Base-by-base conservation (phyloP, 2,888 invertebrate genomes). In the Achlya flavicornis region DNA sequence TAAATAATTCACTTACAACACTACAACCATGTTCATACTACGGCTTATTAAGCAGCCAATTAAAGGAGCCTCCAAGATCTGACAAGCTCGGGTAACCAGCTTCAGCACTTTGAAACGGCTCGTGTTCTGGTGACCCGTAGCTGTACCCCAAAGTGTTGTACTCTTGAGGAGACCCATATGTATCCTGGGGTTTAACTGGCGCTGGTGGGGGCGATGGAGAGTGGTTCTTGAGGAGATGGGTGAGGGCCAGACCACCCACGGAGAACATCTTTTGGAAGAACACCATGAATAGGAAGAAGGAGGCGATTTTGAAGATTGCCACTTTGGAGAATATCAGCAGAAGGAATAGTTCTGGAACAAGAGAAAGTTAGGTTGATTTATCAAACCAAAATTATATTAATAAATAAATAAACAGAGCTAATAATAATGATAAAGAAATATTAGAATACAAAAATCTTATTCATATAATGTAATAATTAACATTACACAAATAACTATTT, bases 71-170 rank as follows among this genome's bases (percentile, higher is more conserved):
- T 2, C 87, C 83, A 0, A 90, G 70, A 59, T 91, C 90, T 0
- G 84, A 72, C n/a, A 85, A 67, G 57, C 81, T 83, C 0, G 89
- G 87, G 46, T 84, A 70, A 0, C 78, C 70, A 43, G 81, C 67
- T 0, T 85, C 82, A 3, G 78, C 68, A 57, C 60, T 60, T 14
- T 60, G 60, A 14, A 82, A 77, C 0, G 78, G 76, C 32, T 91
- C 90, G 3, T 75, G 77, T 0, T 90, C 89, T 0, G 91, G 86
- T 0, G 90, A 84, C 0, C 91, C 92, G n/a, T 92, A 92, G 63
- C 85, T 92, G 71, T 92, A 93, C 1, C 93, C 91, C 0, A 93
- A 76, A 0, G 92, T 93, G 63, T 93, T 91, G 64, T 93, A 93
- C 6, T 90, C 90, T 6, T 84, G 79, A 0, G 91, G 91, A 4